phyloP scores from a whole-genome alignment of 2,888 invertebrate genomes.

The Ormyrus thymus region DNA sequence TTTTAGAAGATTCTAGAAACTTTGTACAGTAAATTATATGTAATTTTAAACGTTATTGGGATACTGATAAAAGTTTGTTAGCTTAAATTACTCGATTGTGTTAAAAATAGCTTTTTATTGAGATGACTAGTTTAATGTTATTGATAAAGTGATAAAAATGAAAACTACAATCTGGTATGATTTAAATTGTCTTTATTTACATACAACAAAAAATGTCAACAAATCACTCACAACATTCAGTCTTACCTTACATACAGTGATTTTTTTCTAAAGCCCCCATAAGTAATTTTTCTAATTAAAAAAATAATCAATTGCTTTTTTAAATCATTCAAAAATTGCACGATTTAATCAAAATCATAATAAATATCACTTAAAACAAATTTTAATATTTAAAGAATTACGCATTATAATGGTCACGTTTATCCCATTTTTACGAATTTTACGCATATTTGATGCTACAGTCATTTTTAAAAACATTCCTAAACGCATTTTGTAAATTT shows the following conservation, averaged over 20 bases:
- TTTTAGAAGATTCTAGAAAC: not conserved
- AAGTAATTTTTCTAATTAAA: constrained; percentile 33
- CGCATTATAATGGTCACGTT: constrained; percentile 14
- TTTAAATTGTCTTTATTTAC: constrained; percentile 65
- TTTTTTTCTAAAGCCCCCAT: constrained; percentile 41
- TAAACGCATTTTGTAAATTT: constrained; percentile 11
- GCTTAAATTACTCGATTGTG: too few relatives aligned
- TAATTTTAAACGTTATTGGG: too few relatives aligned
- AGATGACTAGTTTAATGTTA: not conserved
- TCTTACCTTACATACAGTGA: constrained; percentile 55
- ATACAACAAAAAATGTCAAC: constrained; percentile 65
- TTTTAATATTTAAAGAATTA: constrained; percentile 24
- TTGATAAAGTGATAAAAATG: constrained; percentile 26
- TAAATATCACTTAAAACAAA: constrained; percentile 9
- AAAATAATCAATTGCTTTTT: not conserved
- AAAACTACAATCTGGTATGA: constrained; percentile 26
- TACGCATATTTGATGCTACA: constrained; percentile 1
- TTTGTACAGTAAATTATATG: not conserved
- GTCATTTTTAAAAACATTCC: constrained; percentile 21
- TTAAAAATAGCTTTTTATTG: too few relatives aligned
- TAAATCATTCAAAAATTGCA: constrained; percentile 31
- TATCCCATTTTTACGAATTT: constrained; percentile 13
- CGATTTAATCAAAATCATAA: constrained; percentile 26
- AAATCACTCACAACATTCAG: constrained; percentile 62
- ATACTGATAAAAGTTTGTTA: too few relatives aligned